Evolutionary conservation across 2,888 invertebrate species (phyloP), one percentile per base, ranked within the genome.

Genomic region (Mythimna pallens): DNA sequence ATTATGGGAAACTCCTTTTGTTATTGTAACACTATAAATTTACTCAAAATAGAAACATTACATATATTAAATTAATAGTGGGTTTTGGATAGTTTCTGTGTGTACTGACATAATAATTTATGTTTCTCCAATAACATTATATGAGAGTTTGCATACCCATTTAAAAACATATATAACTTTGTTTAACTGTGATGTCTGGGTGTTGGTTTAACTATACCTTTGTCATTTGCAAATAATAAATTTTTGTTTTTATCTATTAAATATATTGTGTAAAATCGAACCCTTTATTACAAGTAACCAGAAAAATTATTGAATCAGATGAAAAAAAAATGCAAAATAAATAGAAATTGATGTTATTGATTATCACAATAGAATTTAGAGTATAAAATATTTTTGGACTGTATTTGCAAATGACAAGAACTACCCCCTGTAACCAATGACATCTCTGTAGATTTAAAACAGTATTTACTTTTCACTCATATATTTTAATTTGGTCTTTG

Each of bases 391-490:
- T 4, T 52, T 58, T 77, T 72, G 82, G 61, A 75, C 75, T 22
- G 80, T 92, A 91, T 94, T 94, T 94, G 95, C 94, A 93, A 94
- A 93, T 94, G 91, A 87, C 82, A 89, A 71, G 78, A 84, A 85
- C n/a, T n/a, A n/a, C 82, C 83, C 84, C 66, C 81, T 86, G 75
- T 94, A 94, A 95, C 93, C 94, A 91, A 90, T 87, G 93, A 93
- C 94, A 93, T 93, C 92, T 91, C 92, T 91, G 88, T 93, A 93
- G 91, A 93, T 89, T 84, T 88, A 85, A 85, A 89, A 91, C 96
- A 95, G 95, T 95, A 95, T 95, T 95, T 95, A 96, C 95, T 95
- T 95, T 95, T 94, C 88, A 88, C 83, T 79, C 85, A 88, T 81
- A 77, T 89, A 82, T 90, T 90, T 89, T 89, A 76, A 91, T 93